Evolutionary conservation across 2,888 invertebrate genomes (phyloP), one percentile per base, ranked within the genome.

Genomic region (Meloe dianella): DNA sequence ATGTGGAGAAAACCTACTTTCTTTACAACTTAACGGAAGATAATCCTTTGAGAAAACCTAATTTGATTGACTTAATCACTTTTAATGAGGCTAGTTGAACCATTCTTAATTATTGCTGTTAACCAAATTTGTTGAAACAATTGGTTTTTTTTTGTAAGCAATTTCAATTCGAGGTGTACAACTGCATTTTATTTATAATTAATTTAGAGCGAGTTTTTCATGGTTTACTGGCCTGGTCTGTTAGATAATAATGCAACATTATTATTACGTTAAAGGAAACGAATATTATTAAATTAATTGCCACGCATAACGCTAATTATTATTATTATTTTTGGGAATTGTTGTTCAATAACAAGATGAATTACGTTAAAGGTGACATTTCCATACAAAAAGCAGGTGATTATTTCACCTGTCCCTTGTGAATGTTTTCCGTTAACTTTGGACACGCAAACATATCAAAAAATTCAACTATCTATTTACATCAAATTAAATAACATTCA

Each of bases 141-240:
- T 65, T 62, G 8, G 14, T 41, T 20, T 47, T 20, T 47, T 47
- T 17, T 20, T 17, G n/a, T 6, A 7, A 5, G 8, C 47, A 47
- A 47, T 47, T 41, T 3, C 38, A 41, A 41, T n/a, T 41, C 38
- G 6, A 41, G 38, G 2, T 27, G 27, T 27, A 27, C 27, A 27
- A 27, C 27, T 27, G 4, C 27, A 35, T 47, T 47, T 47, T 8
- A 1, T 47, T 47, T 9, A 9, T 51, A 51, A 51, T 65, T 57
- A 61, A 61, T 66, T 59, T 62, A 59, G 58, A 66, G 62, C 62
- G 59, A 59, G 20, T 61, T 66, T 51, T 66, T 12, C 62, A 66
- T 62, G 62, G 59, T 66, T 65, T 66, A 59, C 61, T 66, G 62
- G 47, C 57, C 59, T 62, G 20, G 54, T 60, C 41, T 66, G 60